Evolutionary conservation across 2,888 invertebrate genomes (phyloP).

Genomic region (Lasioglossum figueresi): DNA sequence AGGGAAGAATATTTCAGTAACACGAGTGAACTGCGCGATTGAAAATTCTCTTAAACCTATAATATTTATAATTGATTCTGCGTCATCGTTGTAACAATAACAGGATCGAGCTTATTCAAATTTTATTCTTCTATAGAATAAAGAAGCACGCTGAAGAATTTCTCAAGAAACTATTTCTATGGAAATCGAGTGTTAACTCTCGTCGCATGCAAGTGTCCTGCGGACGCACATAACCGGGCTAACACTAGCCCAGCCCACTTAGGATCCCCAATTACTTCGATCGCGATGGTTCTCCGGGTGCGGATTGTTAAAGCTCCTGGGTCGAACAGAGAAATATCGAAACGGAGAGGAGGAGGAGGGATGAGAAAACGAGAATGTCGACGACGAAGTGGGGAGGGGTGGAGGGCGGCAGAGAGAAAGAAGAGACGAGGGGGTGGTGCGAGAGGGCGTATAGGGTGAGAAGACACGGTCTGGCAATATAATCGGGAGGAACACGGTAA

Average conservation of each 20-base stretch:
- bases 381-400: neutral
- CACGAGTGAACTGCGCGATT: neutral
- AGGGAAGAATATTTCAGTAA: neutral
- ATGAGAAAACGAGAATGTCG: neutral
- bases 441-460: conserved; percentile 7
- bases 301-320: neutral
- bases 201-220: neutral
- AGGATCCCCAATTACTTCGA: conserved; percentile 1
- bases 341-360: neutral
- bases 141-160: neutral
- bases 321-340: conserved; percentile 9
- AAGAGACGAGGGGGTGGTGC: neutral
- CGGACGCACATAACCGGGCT: neutral
- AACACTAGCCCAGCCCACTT: neutral
- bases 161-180: neutral
- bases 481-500: conserved; percentile 56
- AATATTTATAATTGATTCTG: neutral
- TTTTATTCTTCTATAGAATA: too few relatives aligned
- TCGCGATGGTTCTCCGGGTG: neutral
- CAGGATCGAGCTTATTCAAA: too few relatives aligned
- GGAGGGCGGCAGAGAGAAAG: neutral
- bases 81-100: neutral
- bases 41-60: too few relatives aligned
- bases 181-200: neutral
- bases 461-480: conserved; percentile 20